phyloP scores from a whole-genome alignment of 2,113 vertebrate species.

The Cisticola juncidis region DNA sequence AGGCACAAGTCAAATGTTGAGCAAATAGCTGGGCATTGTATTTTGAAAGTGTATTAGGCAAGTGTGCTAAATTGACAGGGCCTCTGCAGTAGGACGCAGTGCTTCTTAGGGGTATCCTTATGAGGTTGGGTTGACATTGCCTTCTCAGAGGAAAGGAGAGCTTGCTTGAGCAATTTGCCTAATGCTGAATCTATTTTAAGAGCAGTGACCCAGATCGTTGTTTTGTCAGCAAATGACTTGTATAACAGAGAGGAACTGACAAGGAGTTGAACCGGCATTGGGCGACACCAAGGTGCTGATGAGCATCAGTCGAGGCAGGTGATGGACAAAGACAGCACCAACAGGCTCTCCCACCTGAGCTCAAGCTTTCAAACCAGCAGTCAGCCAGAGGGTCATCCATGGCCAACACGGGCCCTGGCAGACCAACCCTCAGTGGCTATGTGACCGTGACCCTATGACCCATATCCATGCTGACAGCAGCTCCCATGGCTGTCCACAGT shows the following conservation, averaged over 20 bases:
- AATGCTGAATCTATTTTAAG: constrained; percentile 57
- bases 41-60: neutral
- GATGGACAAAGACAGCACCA: neutral
- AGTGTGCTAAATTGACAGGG: neutral
- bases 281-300: neutral
- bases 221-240: constrained; percentile 61
- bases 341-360: neutral
- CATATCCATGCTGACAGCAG: neutral
- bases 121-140: constrained; percentile 21
- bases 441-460: fast-evolving
- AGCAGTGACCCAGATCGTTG: constrained; percentile 57
- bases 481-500: neutral
- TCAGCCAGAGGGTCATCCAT: neutral
- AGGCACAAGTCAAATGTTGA: neutral
- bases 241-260: constrained; percentile 37
- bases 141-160: constrained; percentile 31
- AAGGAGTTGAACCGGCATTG: neutral
- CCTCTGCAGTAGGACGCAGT: neutral
- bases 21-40: neutral
- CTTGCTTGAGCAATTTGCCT: constrained; percentile 48
- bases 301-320: neutral
- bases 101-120: neutral
- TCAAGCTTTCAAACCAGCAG: neutral
- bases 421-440: neutral
- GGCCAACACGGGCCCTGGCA: neutral